Evolutionary conservation across 2,888 invertebrate species (phyloP), one percentile per base, ranked within the genome.

Genomic region (Lasioglossum villosulum): DNA sequence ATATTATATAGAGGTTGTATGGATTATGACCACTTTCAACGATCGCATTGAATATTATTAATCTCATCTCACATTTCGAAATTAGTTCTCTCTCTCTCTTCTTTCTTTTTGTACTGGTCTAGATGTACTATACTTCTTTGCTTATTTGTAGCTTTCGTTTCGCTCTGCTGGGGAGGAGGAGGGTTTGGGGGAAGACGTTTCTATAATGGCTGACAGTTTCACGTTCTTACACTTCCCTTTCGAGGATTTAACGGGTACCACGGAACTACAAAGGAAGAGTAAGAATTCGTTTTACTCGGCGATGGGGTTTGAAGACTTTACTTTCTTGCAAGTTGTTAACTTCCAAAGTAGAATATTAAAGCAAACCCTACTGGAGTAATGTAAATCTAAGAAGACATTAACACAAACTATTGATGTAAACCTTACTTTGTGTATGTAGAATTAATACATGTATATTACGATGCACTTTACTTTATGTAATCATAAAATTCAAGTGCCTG

Each of bases 1-100:
- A 87, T 87, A 86, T 83, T 88, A 75, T 87, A 80, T 84, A 79
- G 81, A 87, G 82, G 78, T 88, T 88, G 85, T 83, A 85, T 66
- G 77, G 80, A 83, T 88, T 79, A 84, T 83, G 66, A 84, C 52
- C 56, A 74, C 48, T 45, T 76, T 30, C n/a, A 70, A 76, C 78
- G 27, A 59, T 72, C 73, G 74, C 56, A 3, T 71, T 30, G 56
- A 77, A 80, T 80, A 83, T 83, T 63, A 83, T 82, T 83, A 83
- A 78, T 82, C 42, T 82, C 42, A 42, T 42, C 75, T 68, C 34
- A 72, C 74, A 52, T n/a, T 77, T 74, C 42, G 78, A 79, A 78
- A 75, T 74, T 73, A 73, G 23, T 78, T 83, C 75, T 79, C 66
- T 80, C 59, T 48, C 37, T 70, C 59, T 16, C 34, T 84, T 90